Percentiles rank a stretch among this genome's conserved stretches.
Evolutionary conservation across 1,140 invertebrate species (phyloP).

Genomic region (Ganaspis sp.): DNA sequence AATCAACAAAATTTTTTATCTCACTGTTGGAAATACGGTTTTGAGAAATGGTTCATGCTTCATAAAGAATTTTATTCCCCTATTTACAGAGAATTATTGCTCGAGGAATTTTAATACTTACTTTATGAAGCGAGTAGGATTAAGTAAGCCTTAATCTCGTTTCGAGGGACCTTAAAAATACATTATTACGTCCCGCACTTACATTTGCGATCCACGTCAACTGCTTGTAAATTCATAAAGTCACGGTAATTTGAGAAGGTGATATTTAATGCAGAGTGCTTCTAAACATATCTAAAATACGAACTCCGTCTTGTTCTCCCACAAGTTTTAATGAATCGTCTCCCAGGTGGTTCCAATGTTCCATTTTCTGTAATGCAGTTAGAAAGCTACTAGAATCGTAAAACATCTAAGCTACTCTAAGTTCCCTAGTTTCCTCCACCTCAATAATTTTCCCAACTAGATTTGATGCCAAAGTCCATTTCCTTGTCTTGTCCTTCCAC

Average conservation of each 20-base stretch:
- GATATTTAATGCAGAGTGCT: not conserved
- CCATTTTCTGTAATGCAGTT: not conserved
- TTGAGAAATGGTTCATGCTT: too few relatives aligned
- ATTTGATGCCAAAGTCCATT: too few relatives aligned
- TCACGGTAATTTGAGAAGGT: not conserved
- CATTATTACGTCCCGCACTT: not conserved
- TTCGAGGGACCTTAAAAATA: too few relatives aligned
- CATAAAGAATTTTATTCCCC: too few relatives aligned
- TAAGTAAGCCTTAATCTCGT: too few relatives aligned
- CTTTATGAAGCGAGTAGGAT: too few relatives aligned
- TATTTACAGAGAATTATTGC: too few relatives aligned
- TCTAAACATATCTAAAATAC: not conserved
- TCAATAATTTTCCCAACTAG: too few relatives aligned
- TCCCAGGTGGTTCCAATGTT: not conserved
- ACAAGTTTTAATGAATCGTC: not conserved
- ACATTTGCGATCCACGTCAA: not conserved
- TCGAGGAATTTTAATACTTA: too few relatives aligned
- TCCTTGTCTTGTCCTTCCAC: too few relatives aligned
- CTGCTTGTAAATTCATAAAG: not conserved
- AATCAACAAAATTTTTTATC: too few relatives aligned
- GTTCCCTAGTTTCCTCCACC: not conserved
- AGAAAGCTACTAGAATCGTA: not conserved
- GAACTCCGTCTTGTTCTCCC: not conserved
- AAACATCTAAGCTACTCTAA: not conserved
- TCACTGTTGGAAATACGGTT: too few relatives aligned